Evolutionary conservation across 2,797 vertebrate genomes (phyloP), one percentile per base, ranked within the genome.

Genomic region (Sebastes hubbsi): DNA sequence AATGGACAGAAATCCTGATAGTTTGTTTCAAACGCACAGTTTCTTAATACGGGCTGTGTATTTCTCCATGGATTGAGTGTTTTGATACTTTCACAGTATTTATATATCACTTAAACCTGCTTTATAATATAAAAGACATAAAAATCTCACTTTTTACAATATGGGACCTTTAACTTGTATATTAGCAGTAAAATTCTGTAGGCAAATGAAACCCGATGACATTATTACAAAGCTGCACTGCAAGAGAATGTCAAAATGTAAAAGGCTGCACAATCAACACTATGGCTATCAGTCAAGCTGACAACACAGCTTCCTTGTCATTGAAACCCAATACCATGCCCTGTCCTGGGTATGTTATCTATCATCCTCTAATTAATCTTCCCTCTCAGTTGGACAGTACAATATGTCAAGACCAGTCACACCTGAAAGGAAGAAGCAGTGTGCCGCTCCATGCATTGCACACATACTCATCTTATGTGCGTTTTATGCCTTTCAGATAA

Each of bases 341-440:
- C 16, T 70, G 16, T 72, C 74, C 75, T 18, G 22, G 22, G 38
- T 36, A 55, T 62, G 36, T 72, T 77, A 68, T 77, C 62, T 75
- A 68, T 77, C 62, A 20, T 75, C 24, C 60, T 9, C 42, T 70
- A 64, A 70, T 89, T 75, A 73, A 75, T 90, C 71, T 73, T 64
- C 27, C 49, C 67, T 83, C 78, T 56, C 38, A 63, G 55, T 36
- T 36, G 75, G 61, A 81, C 58, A 63, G 66, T 59, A 54, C 42
- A 73, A 74, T 65, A 77, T 61, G 61, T 78, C 72, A 87, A 67
- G 59, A 74, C 22, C 32, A 70, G 67, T 62, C 74, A 55, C 36
- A 58, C 32, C 34, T 52, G 34, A 69, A 75, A 70, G 25, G 61
- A 69, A 22, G 22, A 62, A 62, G 68, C 72, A 8, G 8, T 66